Evolutionary conservation across 2,113 vertebrate genomes (phyloP), one percentile per base, ranked within the genome.

Genomic region (Psilopsiagon aymara): DNA sequence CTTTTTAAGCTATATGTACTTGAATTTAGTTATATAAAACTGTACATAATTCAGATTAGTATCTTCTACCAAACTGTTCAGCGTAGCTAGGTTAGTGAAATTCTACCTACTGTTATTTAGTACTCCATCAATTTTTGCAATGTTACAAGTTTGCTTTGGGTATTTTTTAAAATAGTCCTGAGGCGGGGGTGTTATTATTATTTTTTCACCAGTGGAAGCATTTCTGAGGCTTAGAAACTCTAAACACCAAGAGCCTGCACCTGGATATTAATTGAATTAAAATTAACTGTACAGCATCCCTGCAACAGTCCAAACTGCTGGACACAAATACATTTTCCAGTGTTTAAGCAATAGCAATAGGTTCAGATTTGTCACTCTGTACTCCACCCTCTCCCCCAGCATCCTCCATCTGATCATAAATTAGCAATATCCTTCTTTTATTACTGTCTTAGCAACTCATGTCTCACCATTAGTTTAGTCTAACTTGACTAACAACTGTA

Each of bases 401-500:
- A 35, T 24, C 59, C 27, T 86, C 66, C 75, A 11, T 63, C 35
- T 84, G 37, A 84, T 76, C 37, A 43, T 27, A 47, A 82, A 16
- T 59, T 39, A 82, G 17, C 2, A 28, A n/a, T 41, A 28, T 11
- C 43, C 51, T 90, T 75, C 55, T 87, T 62, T 75, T 9, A 57
- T 79, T 79, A 64, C 23, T 80, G 11, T 93, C 33, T 94, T 88
- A 75, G 49, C 10, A 57, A 46, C 28, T 84, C 39, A 29, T 44
- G 51, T 44, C 33, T 76, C 49, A 91, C 49, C 71, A 39, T 76
- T 79, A 82, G 69, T 77, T 94, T 59, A 82, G 68, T 73, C 57
- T 94, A 77, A 94, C 71, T 47, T 92, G 35, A 70, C 27, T 92
- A 80, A 78, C 70, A 96, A 70, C 44, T 89, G 35, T 21, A 82